phyloP scores from a whole-genome alignment of 1,140 invertebrate genomes.

The Ips typographus region DNA sequence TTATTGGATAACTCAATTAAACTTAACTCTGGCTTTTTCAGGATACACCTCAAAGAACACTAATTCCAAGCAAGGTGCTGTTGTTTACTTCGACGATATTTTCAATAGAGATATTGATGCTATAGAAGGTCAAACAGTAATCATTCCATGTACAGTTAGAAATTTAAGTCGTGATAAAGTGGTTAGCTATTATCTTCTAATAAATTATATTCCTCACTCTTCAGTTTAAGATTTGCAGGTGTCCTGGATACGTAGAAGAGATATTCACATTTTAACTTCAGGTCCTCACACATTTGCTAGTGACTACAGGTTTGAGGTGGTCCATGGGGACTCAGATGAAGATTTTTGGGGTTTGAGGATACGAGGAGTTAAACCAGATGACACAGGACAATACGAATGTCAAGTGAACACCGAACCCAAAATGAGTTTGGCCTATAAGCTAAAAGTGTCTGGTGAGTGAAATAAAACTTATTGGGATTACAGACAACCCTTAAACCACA shows the following conservation, averaged over 20 bases:
- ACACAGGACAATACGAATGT: conserved; percentile 88
- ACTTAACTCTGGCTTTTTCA: not conserved
- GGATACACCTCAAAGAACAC: not conserved
- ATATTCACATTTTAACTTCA: conserved; percentile 75
- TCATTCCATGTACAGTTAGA: conserved; percentile 62
- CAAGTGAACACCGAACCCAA: conserved; percentile 83
- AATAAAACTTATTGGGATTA: not conserved
- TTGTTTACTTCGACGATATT: conserved; percentile 43
- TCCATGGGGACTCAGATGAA: conserved; percentile 55
- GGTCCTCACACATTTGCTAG: conserved; percentile 69
- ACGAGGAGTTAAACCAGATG: conserved; percentile 79
- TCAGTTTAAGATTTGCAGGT: conserved; percentile 58
- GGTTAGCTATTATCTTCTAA: conserved; percentile 45
- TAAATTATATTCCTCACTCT: not conserved
- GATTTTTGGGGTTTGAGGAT: conserved; percentile 84
- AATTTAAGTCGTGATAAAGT: conserved; percentile 63
- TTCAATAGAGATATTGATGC: conserved; percentile 43
- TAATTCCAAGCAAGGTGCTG: no score
- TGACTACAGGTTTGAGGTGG: conserved; percentile 65
- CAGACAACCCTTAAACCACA: not conserved
- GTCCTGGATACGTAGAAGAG: conserved; percentile 72
- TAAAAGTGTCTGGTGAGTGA: conserved; percentile 52
- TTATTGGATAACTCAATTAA: conserved; percentile 3
- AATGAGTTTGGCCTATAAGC: conserved; percentile 72
- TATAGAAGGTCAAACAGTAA: conserved; percentile 58